Evolutionary conservation across 2,888 invertebrate species (phyloP).

Genomic region (Antheraea yamamai): DNA sequence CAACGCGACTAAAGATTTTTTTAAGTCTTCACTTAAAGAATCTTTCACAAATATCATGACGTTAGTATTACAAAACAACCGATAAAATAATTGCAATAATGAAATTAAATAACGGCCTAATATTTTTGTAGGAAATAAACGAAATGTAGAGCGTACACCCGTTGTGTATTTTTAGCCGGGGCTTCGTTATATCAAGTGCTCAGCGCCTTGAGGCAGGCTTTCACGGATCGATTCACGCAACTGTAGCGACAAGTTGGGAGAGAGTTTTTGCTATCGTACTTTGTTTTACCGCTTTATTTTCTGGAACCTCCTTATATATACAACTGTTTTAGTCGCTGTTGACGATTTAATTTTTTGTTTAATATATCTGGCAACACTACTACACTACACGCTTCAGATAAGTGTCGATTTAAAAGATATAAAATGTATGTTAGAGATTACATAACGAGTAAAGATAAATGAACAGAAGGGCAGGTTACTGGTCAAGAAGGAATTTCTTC

Average conservation of each 20-base stretch:
- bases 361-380: too few relatives aligned
- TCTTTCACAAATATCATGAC: too few relatives aligned
- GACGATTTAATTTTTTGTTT: not conserved
- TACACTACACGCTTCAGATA: too few relatives aligned
- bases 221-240: slow-evolving; percentile 18
- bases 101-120: not conserved
- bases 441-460: too few relatives aligned
- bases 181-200: slow-evolving; percentile 24
- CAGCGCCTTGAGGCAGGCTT: slow-evolving; percentile 15
- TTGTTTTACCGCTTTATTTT: not conserved
- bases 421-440: too few relatives aligned
- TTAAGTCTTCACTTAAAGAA: too few relatives aligned
- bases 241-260: not conserved
- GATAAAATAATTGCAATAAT: too few relatives aligned
- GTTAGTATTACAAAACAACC: too few relatives aligned
- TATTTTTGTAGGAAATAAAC: not conserved
- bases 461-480: too few relatives aligned
- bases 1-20: too few relatives aligned
- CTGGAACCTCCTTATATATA: not conserved
- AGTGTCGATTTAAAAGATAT: too few relatives aligned
- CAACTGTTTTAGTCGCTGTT: not conserved
- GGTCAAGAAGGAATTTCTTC: too few relatives aligned
- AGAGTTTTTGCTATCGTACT: not conserved
- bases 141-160: not conserved
- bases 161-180: slow-evolving; percentile 22